Base-by-base conservation (phyloP, 2,888 invertebrate species). In the Syrista parreyssii region DNA sequence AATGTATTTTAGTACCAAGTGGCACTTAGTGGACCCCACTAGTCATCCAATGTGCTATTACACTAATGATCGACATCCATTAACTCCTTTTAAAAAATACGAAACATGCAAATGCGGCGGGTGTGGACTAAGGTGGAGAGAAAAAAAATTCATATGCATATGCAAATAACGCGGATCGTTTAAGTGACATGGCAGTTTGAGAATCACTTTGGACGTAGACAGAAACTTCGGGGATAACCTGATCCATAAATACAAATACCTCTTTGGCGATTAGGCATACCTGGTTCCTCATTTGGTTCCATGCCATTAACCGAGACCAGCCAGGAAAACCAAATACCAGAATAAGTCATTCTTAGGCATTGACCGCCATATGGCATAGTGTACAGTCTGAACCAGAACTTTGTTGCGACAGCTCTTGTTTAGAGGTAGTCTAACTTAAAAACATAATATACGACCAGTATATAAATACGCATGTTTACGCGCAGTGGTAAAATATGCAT, bases 31-130 rank as follows among this genome's bases (percentile, higher is more conserved):
- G 55, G 55, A 55, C 71, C 71, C 71, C 80, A 80, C 78, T 76
- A 55, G 55, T 55, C 68, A 15, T 73, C 34, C 76, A 79, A 79
- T 79, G 74, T 69, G 75, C 78, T 78, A 78, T 82, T 79, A 76
- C 81, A 78, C 78, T 84, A 84, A 86, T 85, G 85, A 86, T 87
- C 84, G 85, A 85, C 86, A 82, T 87, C 86, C 86, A 87, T 88
- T 88, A 88, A 81, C 81, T 76, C 31, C 32, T 33, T 31, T 71
- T 31, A 33, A 32, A 78, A 79, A 68, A 73, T 72, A 74, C 78
- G 74, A 75, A 79, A 75, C 74, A 75, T 35, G 73, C 32, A 71
- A 71, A 76, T 79, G 75, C 55, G 55, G 75, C 79, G 78, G 76
- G 79, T 78, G 77, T 76, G 79, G 81, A 72, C 76, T 76, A 77